phyloP scores from a whole-genome alignment of 2,888 invertebrate genomes.

The Amblyjoppa proteus region DNA sequence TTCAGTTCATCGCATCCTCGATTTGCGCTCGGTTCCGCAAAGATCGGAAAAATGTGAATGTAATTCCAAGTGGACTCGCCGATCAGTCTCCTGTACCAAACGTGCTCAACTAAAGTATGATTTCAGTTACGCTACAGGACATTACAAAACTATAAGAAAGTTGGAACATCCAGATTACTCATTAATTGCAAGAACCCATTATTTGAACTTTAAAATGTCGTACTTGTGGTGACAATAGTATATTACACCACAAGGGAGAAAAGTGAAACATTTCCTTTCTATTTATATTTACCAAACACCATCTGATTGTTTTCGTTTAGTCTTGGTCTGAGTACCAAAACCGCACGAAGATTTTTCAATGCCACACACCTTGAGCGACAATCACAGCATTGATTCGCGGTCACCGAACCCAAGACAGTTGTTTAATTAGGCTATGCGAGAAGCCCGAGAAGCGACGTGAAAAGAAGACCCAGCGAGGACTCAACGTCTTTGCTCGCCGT shows the following conservation, averaged over 20 bases:
- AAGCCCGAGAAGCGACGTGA: constrained; percentile 31
- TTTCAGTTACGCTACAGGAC: not conserved
- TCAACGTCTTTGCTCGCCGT: constrained; percentile 16
- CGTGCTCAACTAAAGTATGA: not conserved
- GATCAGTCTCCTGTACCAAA: too few relatives aligned
- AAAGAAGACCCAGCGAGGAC: constrained; percentile 43
- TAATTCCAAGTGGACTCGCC: not conserved
- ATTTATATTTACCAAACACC: too few relatives aligned
- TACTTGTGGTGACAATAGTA: too few relatives aligned
- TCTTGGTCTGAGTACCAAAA: too few relatives aligned
- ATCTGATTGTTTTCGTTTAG: too few relatives aligned
- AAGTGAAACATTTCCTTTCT: too few relatives aligned
- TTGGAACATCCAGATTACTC: not conserved
- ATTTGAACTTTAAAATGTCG: too few relatives aligned
- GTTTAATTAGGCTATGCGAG: constrained; percentile 52
- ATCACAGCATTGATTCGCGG: not conserved
- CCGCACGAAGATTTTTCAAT: not conserved
- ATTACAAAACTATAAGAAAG: not conserved
- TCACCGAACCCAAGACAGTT: constrained; percentile 47
- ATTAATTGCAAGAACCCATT: not conserved
- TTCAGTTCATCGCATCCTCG: not conserved
- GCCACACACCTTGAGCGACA: too few relatives aligned
- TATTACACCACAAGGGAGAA: too few relatives aligned
- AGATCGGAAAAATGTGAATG: not conserved
- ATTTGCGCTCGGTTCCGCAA: not conserved